These are phyloP conservation scores for Myanophis thanlyinensis DNA, from an alignment of 2,113 vertebrate genomes.

Conservation along the genomic window DNA sequence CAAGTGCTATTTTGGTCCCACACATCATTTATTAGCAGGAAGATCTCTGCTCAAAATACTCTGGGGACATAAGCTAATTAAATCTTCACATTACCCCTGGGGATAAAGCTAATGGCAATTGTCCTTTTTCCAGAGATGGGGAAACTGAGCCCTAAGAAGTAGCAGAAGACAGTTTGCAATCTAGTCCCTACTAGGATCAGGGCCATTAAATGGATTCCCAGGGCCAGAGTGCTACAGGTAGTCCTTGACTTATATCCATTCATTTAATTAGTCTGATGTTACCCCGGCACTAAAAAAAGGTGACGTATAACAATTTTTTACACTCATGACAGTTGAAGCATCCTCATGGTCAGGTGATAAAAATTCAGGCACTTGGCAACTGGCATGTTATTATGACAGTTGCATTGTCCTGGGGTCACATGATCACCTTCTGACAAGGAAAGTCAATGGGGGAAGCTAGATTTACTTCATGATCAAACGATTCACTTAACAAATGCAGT, in stretches of 20 bases:
- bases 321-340: background rate
- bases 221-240: background rate
- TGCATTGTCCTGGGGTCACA: background rate
- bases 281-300: background rate
- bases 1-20: background rate
- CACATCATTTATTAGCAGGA: constrained; percentile 7
- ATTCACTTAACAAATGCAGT: background rate
- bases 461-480: background rate
- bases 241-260: background rate
- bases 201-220: background rate
- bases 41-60: constrained; percentile 1
- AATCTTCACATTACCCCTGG: background rate
- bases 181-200: background rate
- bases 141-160: background rate
- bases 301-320: background rate
- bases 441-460: background rate
- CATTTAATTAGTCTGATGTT: background rate
- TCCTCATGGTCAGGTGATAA: background rate
- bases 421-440: background rate
- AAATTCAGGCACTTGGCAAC: background rate
- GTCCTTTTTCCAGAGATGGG: background rate
- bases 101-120: background rate
- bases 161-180: background rate
- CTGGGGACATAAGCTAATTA: constrained; percentile 12
- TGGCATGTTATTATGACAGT: background rate